phyloP scores from a whole-genome alignment of 1,140 invertebrate genomes.

The Trinorchestia longiramus region DNA sequence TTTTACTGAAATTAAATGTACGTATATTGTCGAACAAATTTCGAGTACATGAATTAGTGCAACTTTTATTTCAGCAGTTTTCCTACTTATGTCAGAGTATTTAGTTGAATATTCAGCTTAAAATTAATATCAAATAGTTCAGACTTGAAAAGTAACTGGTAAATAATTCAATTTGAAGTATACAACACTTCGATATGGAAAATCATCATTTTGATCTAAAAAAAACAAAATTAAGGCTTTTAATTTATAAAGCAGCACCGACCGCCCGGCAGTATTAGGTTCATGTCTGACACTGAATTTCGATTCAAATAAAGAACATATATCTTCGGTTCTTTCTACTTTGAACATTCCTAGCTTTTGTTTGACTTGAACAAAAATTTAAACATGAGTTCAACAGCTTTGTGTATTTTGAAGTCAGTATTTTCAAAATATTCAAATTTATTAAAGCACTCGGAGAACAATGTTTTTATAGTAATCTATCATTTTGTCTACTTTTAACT shows the following conservation, averaged over 20 bases:
- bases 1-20: background rate
- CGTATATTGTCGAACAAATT: background rate
- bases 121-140: no score
- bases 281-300: background rate
- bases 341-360: background rate
- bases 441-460: no score
- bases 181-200: background rate
- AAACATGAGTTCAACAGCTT: background rate
- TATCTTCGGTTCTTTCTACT: background rate
- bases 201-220: background rate
- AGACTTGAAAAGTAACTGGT: background rate
- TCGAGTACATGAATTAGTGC: background rate
- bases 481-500: no score
- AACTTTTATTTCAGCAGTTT: no score
- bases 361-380: background rate
- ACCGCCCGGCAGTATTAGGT: background rate
- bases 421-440: no score
- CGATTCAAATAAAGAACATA: background rate
- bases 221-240: background rate
- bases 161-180: background rate
- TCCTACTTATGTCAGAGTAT: no score
- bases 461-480: no score
- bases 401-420: no score
- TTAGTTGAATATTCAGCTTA: no score
- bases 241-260: background rate